These are phyloP conservation scores for Alectoris magna DNA, from an alignment of 2,797 vertebrate genomes.

Conservation along the genomic window DNA sequence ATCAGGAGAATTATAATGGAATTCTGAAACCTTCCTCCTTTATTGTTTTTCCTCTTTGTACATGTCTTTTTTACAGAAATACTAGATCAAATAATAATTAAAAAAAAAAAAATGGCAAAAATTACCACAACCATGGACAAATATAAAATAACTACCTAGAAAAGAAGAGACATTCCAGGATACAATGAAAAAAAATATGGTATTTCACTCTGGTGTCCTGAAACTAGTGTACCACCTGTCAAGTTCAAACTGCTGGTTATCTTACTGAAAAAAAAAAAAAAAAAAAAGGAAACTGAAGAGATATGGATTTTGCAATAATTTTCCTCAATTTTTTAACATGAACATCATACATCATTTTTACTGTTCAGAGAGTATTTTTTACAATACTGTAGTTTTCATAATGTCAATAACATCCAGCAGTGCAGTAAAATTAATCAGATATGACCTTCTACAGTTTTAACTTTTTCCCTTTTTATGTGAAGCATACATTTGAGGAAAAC, in stretches of 20 bases:
- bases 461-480: background rate
- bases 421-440: conserved; percentile 12
- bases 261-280: background rate
- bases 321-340: background rate
- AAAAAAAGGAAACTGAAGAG: background rate
- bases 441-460: conserved; percentile 17
- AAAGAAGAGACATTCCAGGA: background rate
- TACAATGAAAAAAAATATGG: background rate
- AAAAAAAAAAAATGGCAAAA: background rate
- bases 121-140: background rate
- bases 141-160: background rate
- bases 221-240: background rate
- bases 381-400: background rate
- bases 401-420: conserved; percentile 16
- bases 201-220: background rate
- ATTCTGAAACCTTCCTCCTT: background rate
- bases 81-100: background rate
- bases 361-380: background rate
- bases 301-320: background rate
- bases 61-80: background rate
- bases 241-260: background rate
- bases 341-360: background rate
- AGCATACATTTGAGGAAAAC: background rate
- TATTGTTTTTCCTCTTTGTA: background rate
- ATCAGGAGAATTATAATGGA: background rate